A percentile compares a stretch with the other conserved stretches of the same genome.
phyloP scores from a whole-genome alignment of 2,797 vertebrate genomes.

The Myotis daubentonii region DNA sequence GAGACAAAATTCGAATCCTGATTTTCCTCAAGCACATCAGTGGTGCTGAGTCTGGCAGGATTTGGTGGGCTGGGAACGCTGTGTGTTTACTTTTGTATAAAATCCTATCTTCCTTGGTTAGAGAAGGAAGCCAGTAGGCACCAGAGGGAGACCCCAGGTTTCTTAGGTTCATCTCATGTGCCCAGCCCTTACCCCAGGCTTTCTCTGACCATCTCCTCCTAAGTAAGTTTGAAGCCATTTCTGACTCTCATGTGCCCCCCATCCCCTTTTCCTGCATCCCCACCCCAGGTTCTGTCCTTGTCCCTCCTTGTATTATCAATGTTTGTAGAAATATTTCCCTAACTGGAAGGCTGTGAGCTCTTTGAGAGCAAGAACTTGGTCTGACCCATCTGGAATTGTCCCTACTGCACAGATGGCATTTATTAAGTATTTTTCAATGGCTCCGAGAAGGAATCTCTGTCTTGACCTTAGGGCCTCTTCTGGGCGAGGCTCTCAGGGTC shows the following conservation, averaged over 20 bases:
- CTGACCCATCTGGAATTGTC: background rate
- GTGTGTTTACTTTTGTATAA: background rate
- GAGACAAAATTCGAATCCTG: conserved; percentile 40
- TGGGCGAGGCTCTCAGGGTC: background rate
- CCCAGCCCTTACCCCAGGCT: background rate
- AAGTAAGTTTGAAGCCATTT: background rate
- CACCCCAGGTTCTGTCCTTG: no score
- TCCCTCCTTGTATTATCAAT: background rate
- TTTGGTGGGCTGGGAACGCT: background rate
- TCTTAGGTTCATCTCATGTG: background rate
- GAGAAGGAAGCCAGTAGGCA: background rate
- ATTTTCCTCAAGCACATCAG: conserved; percentile 36
- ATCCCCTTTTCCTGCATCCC: background rate
- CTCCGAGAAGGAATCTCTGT: background rate
- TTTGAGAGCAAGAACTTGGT: background rate
- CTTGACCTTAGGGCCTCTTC: background rate
- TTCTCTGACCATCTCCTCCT: background rate
- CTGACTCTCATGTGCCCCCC: background rate
- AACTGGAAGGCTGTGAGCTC: background rate
- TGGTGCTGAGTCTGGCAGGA: background rate
- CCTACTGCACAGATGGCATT: background rate
- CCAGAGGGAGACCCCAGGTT: background rate
- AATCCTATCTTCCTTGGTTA: background rate
- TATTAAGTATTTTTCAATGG: background rate
- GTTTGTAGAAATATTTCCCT: background rate